Base-by-base conservation (phyloP, 2,888 invertebrate species). In the Eristalis tenax region DNA sequence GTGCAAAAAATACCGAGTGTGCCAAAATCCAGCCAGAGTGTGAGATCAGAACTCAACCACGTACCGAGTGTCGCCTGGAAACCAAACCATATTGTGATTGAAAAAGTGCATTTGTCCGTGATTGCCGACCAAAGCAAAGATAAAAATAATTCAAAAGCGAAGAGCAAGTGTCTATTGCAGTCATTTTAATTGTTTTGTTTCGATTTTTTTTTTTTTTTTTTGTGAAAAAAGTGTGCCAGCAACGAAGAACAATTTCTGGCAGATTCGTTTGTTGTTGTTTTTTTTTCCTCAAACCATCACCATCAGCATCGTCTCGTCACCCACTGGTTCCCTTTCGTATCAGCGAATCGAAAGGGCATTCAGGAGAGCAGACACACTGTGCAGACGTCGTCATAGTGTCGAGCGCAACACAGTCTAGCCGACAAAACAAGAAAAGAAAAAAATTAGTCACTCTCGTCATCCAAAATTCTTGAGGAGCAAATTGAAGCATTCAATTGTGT, bases 61-160 rank as follows among this genome's bases (percentile, higher is more conserved):
- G n/a, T 18, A 18, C 50, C 50, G 18, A 50, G n/a, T 22, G 56
- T 56, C 26, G 59, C 4, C 26, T 11, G 1, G 2, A 4, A 59
- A 26, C 43, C 10, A 79, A 50, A 79, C 70, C 87, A 87, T 87
- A 87, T 83, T 79, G 87, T 87, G 83, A 87, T 79, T 8, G 56
- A 71, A 70, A 76, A 83, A 83, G 79, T 87, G 78, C 75, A 83
- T 87, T 79, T 78, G 8, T 32, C 38, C 69, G 70, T 69, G 66
- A 76, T 35, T 71, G 43, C 65, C 22, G 59, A 38, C 13, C 1
- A 18, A 56, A 23, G 28, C 35, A n/a, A 50, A 71, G 63, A 57
- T 22, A 50, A 18, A 50, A 18, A n/a, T 5, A 40, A 65, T 40
- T 23, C 2, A 15, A 40, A 18, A 40, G 28, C 43, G 43, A 61